phyloP scores from a whole-genome alignment of 2,888 invertebrate species.

The Gymnoscelis rufifasciata region DNA sequence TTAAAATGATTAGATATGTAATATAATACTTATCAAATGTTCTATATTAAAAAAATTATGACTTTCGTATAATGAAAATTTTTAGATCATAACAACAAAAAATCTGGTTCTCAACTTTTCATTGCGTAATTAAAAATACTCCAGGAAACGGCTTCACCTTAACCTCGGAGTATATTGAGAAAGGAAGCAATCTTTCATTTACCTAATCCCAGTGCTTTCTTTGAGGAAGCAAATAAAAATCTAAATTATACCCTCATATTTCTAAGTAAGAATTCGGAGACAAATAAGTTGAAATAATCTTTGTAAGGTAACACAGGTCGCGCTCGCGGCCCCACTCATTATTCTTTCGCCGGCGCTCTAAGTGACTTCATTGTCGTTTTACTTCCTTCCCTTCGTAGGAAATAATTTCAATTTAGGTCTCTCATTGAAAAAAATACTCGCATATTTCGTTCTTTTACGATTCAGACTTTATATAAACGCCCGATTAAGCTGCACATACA shows the following conservation, averaged over 20 bases:
- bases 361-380: slow-evolving; percentile 65
- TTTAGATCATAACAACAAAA: background rate
- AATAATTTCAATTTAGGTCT: slow-evolving; percentile 61
- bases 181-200: slow-evolving; percentile 16
- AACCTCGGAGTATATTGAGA: slow-evolving; percentile 5
- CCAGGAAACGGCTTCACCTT: background rate
- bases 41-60: too few relatives aligned
- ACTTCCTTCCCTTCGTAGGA: slow-evolving; percentile 61
- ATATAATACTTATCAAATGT: too few relatives aligned
- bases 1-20: too few relatives aligned
- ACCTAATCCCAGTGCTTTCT: slow-evolving; percentile 20
- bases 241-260: slow-evolving; percentile 44
- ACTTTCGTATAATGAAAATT: too few relatives aligned
- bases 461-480: slow-evolving; percentile 13
- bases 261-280: slow-evolving; percentile 46
- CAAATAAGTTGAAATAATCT: slow-evolving; percentile 64
- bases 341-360: slow-evolving; percentile 60
- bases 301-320: slow-evolving; percentile 42
- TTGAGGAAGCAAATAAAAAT: slow-evolving; percentile 41
- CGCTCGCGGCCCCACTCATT: slow-evolving; percentile 48
- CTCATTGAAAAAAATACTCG: slow-evolving; percentile 52
- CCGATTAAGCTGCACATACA: slow-evolving; percentile 13
- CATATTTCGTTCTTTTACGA: slow-evolving; percentile 31
- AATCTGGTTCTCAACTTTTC: background rate
- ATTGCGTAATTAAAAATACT: background rate